Percentiles rank a stretch among this genome's conserved stretches.
Evolutionary conservation across 2,797 vertebrate genomes (phyloP).

Genomic region (Hybognathus amarus): DNA sequence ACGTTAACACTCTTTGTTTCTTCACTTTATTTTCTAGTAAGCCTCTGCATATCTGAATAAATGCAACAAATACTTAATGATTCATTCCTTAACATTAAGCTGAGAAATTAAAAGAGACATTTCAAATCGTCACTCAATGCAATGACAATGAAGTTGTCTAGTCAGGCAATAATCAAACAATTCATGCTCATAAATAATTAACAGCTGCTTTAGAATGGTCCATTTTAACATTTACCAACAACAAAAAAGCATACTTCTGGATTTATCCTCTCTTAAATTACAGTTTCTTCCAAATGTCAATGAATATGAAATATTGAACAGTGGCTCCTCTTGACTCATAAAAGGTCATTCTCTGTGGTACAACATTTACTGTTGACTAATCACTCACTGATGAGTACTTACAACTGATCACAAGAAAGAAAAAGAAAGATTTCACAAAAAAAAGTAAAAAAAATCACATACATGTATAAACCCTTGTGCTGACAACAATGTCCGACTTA

Average conservation of each 20-base stretch:
- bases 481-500: no score
- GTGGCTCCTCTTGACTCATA: conserved; percentile 22
- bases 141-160: conserved; percentile 3
- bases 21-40: conserved; percentile 28
- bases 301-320: conserved; percentile 39
- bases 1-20: conserved; percentile 13
- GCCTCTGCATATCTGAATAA: conserved; percentile 51
- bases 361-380: neutral
- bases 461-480: no score
- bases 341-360: conserved; percentile 21
- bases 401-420: neutral
- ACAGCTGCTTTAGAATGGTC: conserved; percentile 44
- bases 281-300: conserved; percentile 42
- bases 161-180: conserved; percentile 53
- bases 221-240: conserved; percentile 36
- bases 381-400: neutral
- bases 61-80: conserved; percentile 61
- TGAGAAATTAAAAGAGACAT: conserved; percentile 45
- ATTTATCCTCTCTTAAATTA: conserved; percentile 31
- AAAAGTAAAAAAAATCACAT: neutral
- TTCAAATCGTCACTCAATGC: conserved; percentile 45
- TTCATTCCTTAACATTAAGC: conserved; percentile 42
- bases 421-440: neutral
- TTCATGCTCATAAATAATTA: conserved; percentile 59
- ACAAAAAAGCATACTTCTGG: neutral